These are phyloP conservation scores for Halictus ligatus DNA, from an alignment of 2,888 invertebrate genomes.

Conservation along the genomic window DNA sequence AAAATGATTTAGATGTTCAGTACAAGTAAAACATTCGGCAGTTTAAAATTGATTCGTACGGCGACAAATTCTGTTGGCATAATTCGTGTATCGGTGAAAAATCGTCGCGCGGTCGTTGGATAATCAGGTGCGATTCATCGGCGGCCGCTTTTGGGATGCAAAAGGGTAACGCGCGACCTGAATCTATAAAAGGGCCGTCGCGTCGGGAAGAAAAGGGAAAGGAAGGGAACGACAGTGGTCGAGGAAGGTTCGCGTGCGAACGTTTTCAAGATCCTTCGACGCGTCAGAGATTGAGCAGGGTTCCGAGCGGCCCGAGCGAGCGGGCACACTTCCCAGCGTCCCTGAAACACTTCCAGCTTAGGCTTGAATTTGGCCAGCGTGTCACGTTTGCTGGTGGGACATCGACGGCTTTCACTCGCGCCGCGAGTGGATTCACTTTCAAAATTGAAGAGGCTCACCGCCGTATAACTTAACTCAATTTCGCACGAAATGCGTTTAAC, in stretches of 20 bases:
- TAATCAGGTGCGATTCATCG: constrained; percentile 32
- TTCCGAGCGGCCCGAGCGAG: background rate
- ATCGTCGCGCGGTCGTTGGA: constrained; percentile 2
- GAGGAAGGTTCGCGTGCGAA: constrained; percentile 13
- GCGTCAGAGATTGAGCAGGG: background rate
- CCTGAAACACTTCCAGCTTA: constrained; percentile 61
- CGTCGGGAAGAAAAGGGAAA: too few species aligned
- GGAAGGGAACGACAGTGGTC: background rate
- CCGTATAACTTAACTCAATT: constrained; percentile 29
- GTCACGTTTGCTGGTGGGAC: constrained; percentile 77
- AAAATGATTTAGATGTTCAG: too few species aligned
- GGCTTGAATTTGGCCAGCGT: constrained; percentile 79
- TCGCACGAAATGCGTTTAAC: constrained; percentile 38
- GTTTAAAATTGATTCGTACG: background rate
- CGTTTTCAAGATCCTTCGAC: constrained; percentile 15
- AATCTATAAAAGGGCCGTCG: constrained; percentile 54
- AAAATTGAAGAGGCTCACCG: constrained; percentile 56
- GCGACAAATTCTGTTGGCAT: background rate
- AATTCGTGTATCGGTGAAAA: background rate
- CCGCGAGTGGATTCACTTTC: constrained; percentile 70
- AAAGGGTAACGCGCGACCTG: constrained; percentile 36
- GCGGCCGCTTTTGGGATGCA: constrained; percentile 10
- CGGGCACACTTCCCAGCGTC: constrained; percentile 4
- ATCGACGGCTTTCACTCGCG: constrained; percentile 75
- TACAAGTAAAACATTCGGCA: too few species aligned